phyloP scores from a whole-genome alignment of 2,113 vertebrate genomes.

The Trinectes maculatus region DNA sequence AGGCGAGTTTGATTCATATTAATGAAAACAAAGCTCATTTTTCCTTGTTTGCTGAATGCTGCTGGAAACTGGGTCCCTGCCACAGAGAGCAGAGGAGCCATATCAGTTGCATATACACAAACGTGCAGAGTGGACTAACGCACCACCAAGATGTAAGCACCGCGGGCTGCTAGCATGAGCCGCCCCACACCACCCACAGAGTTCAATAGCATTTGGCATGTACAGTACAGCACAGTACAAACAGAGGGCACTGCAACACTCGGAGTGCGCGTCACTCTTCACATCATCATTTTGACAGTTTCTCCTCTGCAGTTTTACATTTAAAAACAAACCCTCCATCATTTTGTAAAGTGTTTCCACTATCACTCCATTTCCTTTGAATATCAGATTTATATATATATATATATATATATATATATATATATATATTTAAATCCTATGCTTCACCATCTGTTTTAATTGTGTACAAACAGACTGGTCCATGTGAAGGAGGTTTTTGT shows the following conservation, averaged over 20 bases:
- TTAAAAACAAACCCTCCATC: conserved; percentile 33
- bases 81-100: neutral
- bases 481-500: conserved; percentile 10
- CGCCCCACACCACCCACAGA: conserved; percentile 35
- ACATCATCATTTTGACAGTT: conserved; percentile 28
- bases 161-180: neutral
- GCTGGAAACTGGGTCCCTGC: neutral
- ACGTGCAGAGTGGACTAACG: neutral
- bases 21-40: conserved; percentile 8
- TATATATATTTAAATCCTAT: too few species aligned
- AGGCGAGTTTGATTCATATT: neutral
- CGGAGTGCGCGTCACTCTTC: conserved; percentile 23
- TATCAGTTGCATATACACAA: neutral
- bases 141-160: neutral
- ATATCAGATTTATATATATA: too few species aligned
- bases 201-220: conserved; percentile 2
- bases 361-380: conserved; percentile 45
- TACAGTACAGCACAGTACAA: conserved; percentile 47
- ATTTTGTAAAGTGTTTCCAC: neutral
- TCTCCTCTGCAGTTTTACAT: conserved; percentile 22
- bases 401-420: too few species aligned
- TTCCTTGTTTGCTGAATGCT: conserved; percentile 10
- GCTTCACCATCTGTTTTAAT: conserved; percentile 52
- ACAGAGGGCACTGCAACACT: conserved; percentile 70
- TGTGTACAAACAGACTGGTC: conserved; percentile 18